Percentiles rank a stretch among this genome's conserved stretches.
These are phyloP conservation scores for Seriola aureovittata DNA, from an alignment of 2,113 vertebrate species.

Conservation along the genomic window DNA sequence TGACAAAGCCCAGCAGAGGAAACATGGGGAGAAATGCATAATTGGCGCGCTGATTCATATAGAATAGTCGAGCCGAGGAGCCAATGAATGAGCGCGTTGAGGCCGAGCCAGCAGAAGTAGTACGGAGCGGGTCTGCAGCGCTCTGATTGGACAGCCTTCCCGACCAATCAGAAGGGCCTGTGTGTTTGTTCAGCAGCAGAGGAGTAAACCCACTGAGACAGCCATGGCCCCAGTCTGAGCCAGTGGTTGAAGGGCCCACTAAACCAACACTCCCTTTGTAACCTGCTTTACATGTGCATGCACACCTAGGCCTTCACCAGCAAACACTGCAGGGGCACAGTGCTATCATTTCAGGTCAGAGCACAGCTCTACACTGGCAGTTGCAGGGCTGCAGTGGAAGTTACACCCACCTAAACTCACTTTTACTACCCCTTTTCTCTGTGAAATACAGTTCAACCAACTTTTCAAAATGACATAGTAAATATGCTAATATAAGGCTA, in stretches of 20 bases:
- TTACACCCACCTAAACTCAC: constrained; percentile 6
- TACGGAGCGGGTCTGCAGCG: constrained; percentile 46
- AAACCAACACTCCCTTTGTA: constrained; percentile 53
- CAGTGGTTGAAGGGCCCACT: constrained; percentile 58
- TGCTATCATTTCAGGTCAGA: neutral
- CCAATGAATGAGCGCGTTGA: constrained; percentile 83
- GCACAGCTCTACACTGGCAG: neutral
- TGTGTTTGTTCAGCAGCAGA: constrained; percentile 74
- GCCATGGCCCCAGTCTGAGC: constrained; percentile 54
- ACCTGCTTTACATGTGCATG: constrained; percentile 39
- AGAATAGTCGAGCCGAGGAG: constrained; percentile 69
- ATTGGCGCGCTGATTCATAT: constrained; percentile 84
- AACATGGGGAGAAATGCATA: constrained; percentile 55
- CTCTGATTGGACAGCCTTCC: constrained; percentile 73
- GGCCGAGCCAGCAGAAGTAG: constrained; percentile 72
- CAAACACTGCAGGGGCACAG: constrained; percentile 26
- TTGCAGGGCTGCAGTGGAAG: constrained; percentile 10
- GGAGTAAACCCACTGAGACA: constrained; percentile 55
- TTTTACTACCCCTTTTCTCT: neutral
- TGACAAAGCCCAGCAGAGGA: constrained; percentile 50
- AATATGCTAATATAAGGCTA: neutral
- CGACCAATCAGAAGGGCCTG: constrained; percentile 74
- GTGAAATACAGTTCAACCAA: neutral
- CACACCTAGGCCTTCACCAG: constrained; percentile 42
- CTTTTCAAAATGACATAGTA: neutral